Percentiles rank a stretch among this genome's conserved stretches.
Conservation (phyloP, 2,797 vertebrate species). For the Poeciliopsis gracilis region DNA sequence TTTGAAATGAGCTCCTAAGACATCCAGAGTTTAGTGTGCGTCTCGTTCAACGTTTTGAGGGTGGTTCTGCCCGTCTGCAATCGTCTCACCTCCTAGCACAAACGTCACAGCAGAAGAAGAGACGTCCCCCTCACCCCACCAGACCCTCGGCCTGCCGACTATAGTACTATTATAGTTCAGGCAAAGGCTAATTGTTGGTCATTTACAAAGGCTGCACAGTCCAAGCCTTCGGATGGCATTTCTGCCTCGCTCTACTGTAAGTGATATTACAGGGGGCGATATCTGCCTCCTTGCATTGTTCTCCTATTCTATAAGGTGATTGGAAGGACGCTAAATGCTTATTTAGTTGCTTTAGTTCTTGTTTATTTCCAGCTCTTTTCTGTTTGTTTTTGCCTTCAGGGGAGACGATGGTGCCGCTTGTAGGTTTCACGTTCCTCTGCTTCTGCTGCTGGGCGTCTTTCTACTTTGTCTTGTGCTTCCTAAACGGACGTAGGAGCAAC, state of each 20-base stretch:
- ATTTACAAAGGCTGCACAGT: slow-evolving; percentile 73
- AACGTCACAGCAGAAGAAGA: slow-evolving; percentile 72
- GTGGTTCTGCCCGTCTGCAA: slow-evolving; percentile 53
- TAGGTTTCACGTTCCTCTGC: slow-evolving; percentile 82
- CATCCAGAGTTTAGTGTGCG: slow-evolving; percentile 37
- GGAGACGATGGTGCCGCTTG: slow-evolving; percentile 77
- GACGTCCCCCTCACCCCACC: slow-evolving; percentile 77
- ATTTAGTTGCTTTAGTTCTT: slow-evolving; percentile 6
- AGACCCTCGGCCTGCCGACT: slow-evolving; percentile 61
- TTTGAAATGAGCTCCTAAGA: slow-evolving; percentile 55
- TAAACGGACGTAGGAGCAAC: slow-evolving; percentile 79
- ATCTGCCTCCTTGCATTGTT: slow-evolving; percentile 34
- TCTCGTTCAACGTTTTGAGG: slow-evolving; percentile 41
- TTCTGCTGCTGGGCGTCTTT: slow-evolving; percentile 87
- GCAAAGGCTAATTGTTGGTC: slow-evolving; percentile 77
- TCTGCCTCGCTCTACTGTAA: slow-evolving; percentile 67
- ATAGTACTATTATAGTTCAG: slow-evolving; percentile 76
- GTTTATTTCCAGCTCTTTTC: slow-evolving; percentile 21
- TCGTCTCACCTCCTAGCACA: slow-evolving; percentile 70
- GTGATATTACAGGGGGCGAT: slow-evolving; percentile 59
- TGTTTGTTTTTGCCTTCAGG: slow-evolving; percentile 52
- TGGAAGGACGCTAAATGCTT: slow-evolving; percentile 25
- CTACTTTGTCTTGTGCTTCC: slow-evolving; percentile 85
- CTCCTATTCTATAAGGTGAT: slow-evolving; percentile 7
- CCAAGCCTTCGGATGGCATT: slow-evolving; percentile 53